Base-by-base conservation (phyloP, 2,797 vertebrate genomes). In the Danionella dracula region DNA sequence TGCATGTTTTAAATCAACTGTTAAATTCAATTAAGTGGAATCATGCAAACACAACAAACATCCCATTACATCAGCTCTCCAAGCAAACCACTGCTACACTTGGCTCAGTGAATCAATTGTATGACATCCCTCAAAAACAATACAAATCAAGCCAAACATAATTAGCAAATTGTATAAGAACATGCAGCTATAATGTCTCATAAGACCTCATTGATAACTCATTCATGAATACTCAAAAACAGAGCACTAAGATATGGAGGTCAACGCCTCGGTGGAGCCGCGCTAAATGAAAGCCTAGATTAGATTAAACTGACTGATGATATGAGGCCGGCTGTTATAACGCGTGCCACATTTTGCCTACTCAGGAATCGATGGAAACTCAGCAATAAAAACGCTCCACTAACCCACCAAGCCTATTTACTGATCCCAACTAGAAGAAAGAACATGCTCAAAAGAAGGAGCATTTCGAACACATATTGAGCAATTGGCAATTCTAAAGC, bases 361-460 rank as follows among this genome's bases (percentile, higher is more conserved):
- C 76, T 66, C 65, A 17, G 50, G 31, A 59, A 69, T 78, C 71
- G 32, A 78, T 78, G 51, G 56, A 78, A 78, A 78, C 66, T 31
- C 66, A 51, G 65, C 73, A 73, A 66, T 60, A 42, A 65, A 65
- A 61, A 59, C 70, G 73, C 71, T 78, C 68, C 35, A 46, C 35
- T 29, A 38, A 60, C 73, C 51, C 51, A 72, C 62, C 56, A 35
- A 48, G 29, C 37, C 55, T 20, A 48, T 34, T 60, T 8, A 54
- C 46, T 60, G 13, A 55, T 65, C 29, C 38, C 41, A 17, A 17
- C 37, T 53, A 55, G 54, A 46, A 37, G 45, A 16, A 61, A 37
- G 31, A 40, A 67, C 27, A 42, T 44, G 57, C n/a, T 11, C 32
- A 44, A 37, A 56, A 57, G 21, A n/a, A n/a, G n/a, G n/a, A n/a